Evolutionary conservation across 2,888 invertebrate species (phyloP).

Genomic region (Rhopalosiphum nymphaeae): DNA sequence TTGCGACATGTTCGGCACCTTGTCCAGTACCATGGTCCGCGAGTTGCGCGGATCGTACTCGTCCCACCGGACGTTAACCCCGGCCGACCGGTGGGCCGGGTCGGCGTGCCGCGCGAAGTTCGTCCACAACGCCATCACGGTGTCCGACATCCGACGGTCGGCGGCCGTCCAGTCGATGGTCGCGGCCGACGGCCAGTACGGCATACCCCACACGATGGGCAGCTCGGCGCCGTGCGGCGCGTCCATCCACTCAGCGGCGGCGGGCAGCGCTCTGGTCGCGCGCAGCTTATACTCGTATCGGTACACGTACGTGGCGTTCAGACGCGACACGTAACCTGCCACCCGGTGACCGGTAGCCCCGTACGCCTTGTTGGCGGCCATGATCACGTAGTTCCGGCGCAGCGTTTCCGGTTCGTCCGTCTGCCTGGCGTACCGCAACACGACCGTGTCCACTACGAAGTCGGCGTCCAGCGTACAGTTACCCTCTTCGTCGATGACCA

Average conservation of each 20-base stretch:
- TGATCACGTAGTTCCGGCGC: slow-evolving; percentile 78
- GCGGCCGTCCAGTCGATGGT: slow-evolving; percentile 77
- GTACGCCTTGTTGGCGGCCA: slow-evolving; percentile 82
- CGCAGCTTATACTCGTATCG: slow-evolving; percentile 76
- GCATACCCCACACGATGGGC: slow-evolving; percentile 85
- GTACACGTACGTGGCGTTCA: slow-evolving; percentile 74
- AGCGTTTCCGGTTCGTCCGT: slow-evolving; percentile 75
- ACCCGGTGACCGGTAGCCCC: slow-evolving; percentile 80
- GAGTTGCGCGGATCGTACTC: slow-evolving; percentile 78
- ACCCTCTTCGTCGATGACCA: slow-evolving; percentile 68
- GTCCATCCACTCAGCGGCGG: slow-evolving; percentile 82
- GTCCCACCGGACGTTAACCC: slow-evolving; percentile 78
- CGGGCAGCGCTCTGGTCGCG: slow-evolving; percentile 73
- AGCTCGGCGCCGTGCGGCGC: slow-evolving; percentile 87
- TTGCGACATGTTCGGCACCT: slow-evolving; percentile 81
- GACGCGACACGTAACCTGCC: slow-evolving; percentile 76
- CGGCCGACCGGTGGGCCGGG: slow-evolving; percentile 68
- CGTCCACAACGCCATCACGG: slow-evolving; percentile 85
- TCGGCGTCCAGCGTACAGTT: slow-evolving; percentile 70
- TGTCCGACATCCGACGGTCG: slow-evolving; percentile 84
- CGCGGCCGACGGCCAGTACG: slow-evolving; percentile 78
- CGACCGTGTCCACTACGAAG: slow-evolving; percentile 77
- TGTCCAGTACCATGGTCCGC: slow-evolving; percentile 81
- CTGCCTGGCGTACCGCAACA: slow-evolving; percentile 82
- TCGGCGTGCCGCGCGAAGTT: slow-evolving; percentile 83